These are phyloP conservation scores for Orcinus orca DNA, from an alignment of 2,113 vertebrate species.

Conservation along the genomic window DNA sequence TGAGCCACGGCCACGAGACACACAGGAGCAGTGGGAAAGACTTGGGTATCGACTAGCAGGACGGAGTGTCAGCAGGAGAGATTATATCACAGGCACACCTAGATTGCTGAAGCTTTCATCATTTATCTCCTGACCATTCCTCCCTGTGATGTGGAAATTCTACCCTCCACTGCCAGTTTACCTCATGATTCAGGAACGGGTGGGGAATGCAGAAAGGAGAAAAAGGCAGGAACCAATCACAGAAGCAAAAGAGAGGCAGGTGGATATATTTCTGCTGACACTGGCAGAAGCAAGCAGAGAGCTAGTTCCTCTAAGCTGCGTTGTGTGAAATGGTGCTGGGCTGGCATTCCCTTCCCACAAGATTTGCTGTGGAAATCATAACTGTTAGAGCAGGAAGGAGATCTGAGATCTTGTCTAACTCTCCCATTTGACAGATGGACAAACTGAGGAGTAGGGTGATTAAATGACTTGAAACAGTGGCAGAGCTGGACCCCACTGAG, in stretches of 20 bases:
- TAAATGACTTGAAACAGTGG: neutral
- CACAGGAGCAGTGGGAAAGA: no score
- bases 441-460: neutral
- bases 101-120: neutral
- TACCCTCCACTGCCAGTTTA: neutral
- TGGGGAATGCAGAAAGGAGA: neutral
- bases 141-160: neutral
- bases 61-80: no score
- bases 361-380: neutral
- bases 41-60: accelerated
- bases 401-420: neutral
- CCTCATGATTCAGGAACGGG: neutral
- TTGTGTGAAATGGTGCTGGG: neutral
- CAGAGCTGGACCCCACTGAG: neutral
- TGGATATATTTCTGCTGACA: neutral
- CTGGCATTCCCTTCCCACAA: neutral
- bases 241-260: neutral
- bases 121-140: neutral
- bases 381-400: neutral
- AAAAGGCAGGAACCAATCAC: neutral
- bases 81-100: accelerated
- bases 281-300: neutral
- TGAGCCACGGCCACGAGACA: neutral
- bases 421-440: neutral
- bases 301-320: neutral